Conservation (phyloP, 2,888 invertebrate genomes). For the Synergus laeviventris region DNA sequence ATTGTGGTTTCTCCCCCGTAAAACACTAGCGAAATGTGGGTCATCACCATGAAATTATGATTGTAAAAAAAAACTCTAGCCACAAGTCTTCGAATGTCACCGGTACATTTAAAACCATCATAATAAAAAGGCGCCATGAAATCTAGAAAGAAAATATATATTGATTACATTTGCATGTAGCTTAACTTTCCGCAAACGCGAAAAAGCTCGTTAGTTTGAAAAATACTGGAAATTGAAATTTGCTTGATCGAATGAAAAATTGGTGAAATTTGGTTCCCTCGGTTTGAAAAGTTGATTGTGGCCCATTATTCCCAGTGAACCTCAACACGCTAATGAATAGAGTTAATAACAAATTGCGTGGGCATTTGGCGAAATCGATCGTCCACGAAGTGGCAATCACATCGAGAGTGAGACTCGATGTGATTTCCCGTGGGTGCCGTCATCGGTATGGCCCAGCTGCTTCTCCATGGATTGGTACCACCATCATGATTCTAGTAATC, state of each 20-base stretch:
- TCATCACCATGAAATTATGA: too few species aligned
- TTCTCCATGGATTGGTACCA: slow-evolving; percentile 50
- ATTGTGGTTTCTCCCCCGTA: too few species aligned
- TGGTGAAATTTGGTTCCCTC: slow-evolving; percentile 3
- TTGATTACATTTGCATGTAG: too few species aligned
- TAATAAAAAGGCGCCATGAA: too few species aligned
- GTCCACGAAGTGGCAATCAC: slow-evolving; percentile 70
- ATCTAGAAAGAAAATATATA: too few species aligned
- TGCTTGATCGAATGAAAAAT: slow-evolving; percentile 25
- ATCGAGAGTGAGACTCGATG: slow-evolving; percentile 66
- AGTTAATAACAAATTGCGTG: slow-evolving; percentile 47
- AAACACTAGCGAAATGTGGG: too few species aligned
- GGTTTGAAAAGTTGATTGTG: neutral
- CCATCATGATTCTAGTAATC: slow-evolving; percentile 43
- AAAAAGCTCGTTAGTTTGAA: slow-evolving; percentile 1
- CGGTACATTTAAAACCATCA: too few species aligned
- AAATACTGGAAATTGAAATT: slow-evolving; percentile 22
- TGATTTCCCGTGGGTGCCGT: slow-evolving; percentile 74
- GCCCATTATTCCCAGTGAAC: slow-evolving; percentile 4
- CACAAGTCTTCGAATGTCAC: too few species aligned
- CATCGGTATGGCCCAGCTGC: slow-evolving; percentile 67
- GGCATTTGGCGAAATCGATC: slow-evolving; percentile 62
- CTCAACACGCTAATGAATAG: slow-evolving; percentile 14
- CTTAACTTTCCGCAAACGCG: neutral
- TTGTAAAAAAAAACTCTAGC: too few species aligned